Conservation (phyloP, 1,140 invertebrate species). For the Campoletis sonorensis region DNA sequence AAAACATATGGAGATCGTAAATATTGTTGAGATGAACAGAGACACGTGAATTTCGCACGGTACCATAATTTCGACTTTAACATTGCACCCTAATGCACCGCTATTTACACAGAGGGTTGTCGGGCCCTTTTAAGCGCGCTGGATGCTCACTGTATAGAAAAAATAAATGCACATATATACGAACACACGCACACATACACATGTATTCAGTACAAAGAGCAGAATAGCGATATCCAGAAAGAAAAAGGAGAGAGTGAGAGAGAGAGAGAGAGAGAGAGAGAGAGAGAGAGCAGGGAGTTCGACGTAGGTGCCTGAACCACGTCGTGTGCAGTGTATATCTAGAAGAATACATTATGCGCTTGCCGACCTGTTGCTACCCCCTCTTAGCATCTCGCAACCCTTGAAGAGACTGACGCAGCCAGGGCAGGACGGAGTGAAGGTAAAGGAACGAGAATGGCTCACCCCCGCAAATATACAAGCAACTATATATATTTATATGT, state of each 20-base stretch:
- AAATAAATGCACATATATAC: not conserved
- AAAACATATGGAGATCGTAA: too few species aligned
- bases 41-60: too few species aligned
- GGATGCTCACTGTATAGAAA: not conserved
- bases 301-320: slow-evolving; percentile 2
- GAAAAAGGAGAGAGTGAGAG: too few species aligned
- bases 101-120: slow-evolving; percentile 16
- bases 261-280: too few species aligned
- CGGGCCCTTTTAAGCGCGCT: not conserved
- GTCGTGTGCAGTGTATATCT: slow-evolving; percentile 59
- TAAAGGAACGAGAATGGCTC: slow-evolving; percentile 46
- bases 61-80: not conserved
- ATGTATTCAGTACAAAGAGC: not conserved
- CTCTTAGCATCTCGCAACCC: slow-evolving; percentile 52
- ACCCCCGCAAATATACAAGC: slow-evolving; percentile 50
- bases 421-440: not conserved
- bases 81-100: not conserved
- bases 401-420: slow-evolving; percentile 13
- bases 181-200: not conserved
- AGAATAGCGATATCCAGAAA: not conserved
- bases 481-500: not conserved
- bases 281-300: not conserved
- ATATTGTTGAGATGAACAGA: too few species aligned
- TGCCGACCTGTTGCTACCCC: slow-evolving; percentile 73
- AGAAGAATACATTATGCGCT: slow-evolving; percentile 67